Base-by-base conservation (phyloP, 2,113 vertebrate species). In the Callionymus lyra region DNA sequence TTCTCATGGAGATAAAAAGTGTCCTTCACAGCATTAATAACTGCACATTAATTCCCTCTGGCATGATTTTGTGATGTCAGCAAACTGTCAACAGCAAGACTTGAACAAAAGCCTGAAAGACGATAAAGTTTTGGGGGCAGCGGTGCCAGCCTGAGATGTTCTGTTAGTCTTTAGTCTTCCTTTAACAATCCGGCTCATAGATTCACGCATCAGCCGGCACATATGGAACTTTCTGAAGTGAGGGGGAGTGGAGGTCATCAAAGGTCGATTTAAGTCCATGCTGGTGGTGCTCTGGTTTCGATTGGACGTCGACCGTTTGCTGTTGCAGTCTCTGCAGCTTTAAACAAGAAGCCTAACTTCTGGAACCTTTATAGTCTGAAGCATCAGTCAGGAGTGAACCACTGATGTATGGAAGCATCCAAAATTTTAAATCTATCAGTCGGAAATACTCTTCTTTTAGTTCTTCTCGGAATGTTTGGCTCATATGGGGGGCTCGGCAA, bases 271-370 rank as follows among this genome's bases (percentile, higher is more conserved):
- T 27, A 27, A 27, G 8, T 27, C 21, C 4, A 27, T 27, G 21
- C 4, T 8, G 21, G 21, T 27, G 21, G 21, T 34, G 27, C 36
- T 41, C 15, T 60, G 34, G 16, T 8, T 27, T 27, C 21, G 21
- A 27, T 8, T 11, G 19, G 32, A 11, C 27, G 40, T 49, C 10
- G 16, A 38, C 16, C 42, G 53, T 13, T 19, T 39, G 10, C 15
- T 12, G 34, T 13, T 48, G 39, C 6, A 31, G 27, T 33, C 13
- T 44, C 36, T 44, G 2, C 1, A 21, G 4, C 21, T 39, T 2
- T n/a, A 13, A 51, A 32, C 12, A 74, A 71, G 53, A 63, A 74
- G 69, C 72, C 63, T 60, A 72, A 76, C 57, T 67, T 40, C 49
- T 54, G 56, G 59, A 72, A 78, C 72, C 70, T 68, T 68, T 78